Percentiles rank a stretch among this genome's conserved stretches.
Conservation (phyloP, 1,140 invertebrate genomes). For the Apis florea region DNA sequence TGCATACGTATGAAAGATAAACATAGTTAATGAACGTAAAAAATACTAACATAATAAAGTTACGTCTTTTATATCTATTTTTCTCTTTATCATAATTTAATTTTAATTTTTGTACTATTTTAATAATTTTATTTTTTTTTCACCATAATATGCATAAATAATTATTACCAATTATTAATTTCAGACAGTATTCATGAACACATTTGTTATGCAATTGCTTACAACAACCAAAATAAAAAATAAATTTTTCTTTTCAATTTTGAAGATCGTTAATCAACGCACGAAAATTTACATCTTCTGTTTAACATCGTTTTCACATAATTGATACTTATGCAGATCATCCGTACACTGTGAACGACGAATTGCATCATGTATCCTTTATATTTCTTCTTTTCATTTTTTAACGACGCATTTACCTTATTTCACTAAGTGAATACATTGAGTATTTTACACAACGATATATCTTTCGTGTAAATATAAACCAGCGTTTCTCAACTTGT, state of each 20-base stretch:
- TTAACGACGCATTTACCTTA: not conserved
- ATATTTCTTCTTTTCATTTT: not conserved
- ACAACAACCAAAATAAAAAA: not conserved
- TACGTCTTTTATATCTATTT: not conserved
- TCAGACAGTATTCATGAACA: not conserved
- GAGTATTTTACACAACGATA: not conserved
- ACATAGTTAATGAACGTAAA: too few species aligned
- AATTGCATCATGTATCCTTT: not conserved
- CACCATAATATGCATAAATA: too few species aligned
- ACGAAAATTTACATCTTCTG: constrained; percentile 22
- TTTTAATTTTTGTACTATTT: not conserved
- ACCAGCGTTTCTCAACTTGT: not conserved
- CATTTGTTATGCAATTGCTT: constrained; percentile 10
- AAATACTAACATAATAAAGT: not conserved
- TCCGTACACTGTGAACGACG: too few species aligned
- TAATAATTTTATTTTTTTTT: too few species aligned
- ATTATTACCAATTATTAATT: not conserved
- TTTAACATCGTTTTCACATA: constrained; percentile 19
- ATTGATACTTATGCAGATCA: constrained; percentile 13
- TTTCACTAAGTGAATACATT: not conserved
- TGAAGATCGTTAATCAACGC: constrained; percentile 14
- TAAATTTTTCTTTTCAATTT: not conserved
- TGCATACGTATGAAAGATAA: not conserved
- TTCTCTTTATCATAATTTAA: too few species aligned
- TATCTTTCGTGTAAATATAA: not conserved